Evolutionary conservation across 92 coral and sea anemone species (phyloP), one percentile per base, ranked within the genome.

Genomic region (Chrysogorgia sp.): DNA sequence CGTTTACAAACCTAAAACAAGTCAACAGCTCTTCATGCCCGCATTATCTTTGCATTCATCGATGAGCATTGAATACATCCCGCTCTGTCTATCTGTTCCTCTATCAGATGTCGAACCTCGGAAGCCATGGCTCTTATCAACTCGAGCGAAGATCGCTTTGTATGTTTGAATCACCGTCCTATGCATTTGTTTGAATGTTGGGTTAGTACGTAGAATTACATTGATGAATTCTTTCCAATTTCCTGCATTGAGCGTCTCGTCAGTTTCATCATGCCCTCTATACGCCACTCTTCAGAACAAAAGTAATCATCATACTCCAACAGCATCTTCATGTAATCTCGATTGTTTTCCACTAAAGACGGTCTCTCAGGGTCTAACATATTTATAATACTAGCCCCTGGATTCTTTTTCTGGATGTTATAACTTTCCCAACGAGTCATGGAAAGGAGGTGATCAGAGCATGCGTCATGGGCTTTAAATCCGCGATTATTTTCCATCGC

Each of bases 21-120:
- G n/a, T n/a, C n/a, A 26, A 65, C 50, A 65, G 71, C 71, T 65
- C 71, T 33, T 65, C 25, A 37, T 65, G 71, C 26, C 71, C 71
- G 71, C 71, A 65, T 65, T 65, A 65, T 65, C 71, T 65, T 65
- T 65, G 71, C 71, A 65, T 34, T n/a, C n/a, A n/a, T n/a, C n/a
- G n/a, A n/a, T n/a, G n/a, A n/a, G n/a, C n/a, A n/a, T n/a, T n/a
- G n/a, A 65, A 65, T 65, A 65, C 71, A 65, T 65, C 15, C 52
- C 4, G 71, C 50, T 17, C 20, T 34, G 47, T 65, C 30, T 65
- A 65, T 15, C 30, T 15, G 71, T 65, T 65, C 30, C 30, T 65
- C 48, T 1, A 65, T 65, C 30, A 15, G 23, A 24, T 65, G 71
- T 17, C 71, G 50, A 65, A 65, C 71, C 71, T 65, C 71, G 4